Evolutionary conservation across 2,797 vertebrate species (phyloP).

Genomic region (Hyperoplus lanceolatus): DNA sequence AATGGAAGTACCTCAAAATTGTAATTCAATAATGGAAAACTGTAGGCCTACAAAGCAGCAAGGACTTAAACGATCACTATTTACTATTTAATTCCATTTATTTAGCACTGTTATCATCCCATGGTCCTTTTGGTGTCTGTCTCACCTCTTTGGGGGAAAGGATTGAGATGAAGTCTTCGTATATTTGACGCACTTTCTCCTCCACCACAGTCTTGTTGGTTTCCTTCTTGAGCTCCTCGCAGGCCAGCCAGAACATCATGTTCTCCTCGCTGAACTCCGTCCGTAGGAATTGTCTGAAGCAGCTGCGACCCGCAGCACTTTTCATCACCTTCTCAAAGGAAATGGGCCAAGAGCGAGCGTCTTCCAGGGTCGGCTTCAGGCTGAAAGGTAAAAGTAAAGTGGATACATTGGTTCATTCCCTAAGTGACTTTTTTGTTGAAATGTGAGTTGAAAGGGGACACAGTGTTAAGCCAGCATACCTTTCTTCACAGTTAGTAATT

Average conservation of each 20-base stretch:
- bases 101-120: too few species aligned
- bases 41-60: too few species aligned
- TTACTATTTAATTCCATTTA: too few species aligned
- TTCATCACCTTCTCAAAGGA: constrained; percentile 96
- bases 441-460: background rate
- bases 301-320: constrained; percentile 91
- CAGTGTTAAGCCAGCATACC: constrained; percentile 77
- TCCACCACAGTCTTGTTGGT: constrained; percentile 92
- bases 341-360: constrained; percentile 90
- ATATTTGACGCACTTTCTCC: constrained; percentile 96
- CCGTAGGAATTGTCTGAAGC: constrained; percentile 94
- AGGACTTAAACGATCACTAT: too few species aligned
- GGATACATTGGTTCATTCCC: background rate
- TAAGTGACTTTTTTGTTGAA: background rate
- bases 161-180: constrained; percentile 98
- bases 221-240: constrained; percentile 97
- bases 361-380: constrained; percentile 91
- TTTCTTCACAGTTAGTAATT: constrained; percentile 89
- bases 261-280: constrained; percentile 99
- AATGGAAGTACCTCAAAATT: too few species aligned
- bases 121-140: too few species aligned
- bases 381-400: constrained; percentile 71
- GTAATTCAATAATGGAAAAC: too few species aligned
- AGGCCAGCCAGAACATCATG: constrained; percentile 98
- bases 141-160: constrained; percentile 98